Percentiles rank a stretch among this genome's conserved stretches.
Evolutionary conservation across 1,140 invertebrate species (phyloP).

Genomic region (Melanaphis sacchari): DNA sequence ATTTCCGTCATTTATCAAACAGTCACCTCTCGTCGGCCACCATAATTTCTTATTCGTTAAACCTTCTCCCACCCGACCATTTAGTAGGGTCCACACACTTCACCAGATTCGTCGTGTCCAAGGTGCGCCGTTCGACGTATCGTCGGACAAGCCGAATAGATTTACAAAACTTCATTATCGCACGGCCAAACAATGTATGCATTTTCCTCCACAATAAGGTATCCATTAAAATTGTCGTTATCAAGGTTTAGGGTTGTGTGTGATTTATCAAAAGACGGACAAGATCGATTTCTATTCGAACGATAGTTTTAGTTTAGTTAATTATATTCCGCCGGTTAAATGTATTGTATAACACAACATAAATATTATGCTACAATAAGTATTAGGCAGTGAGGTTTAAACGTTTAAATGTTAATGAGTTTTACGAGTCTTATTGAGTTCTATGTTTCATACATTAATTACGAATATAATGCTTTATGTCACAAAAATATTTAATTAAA

Average conservation of each 20-base stretch:
- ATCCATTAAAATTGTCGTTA: conserved; percentile 40
- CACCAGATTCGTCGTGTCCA: not conserved
- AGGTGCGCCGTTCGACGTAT: not conserved
- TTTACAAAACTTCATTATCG: conserved; percentile 49
- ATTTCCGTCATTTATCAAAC: conserved; percentile 46
- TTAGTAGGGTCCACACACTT: not conserved
- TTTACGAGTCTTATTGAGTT: not conserved
- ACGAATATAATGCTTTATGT: not conserved
- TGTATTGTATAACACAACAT: not conserved
- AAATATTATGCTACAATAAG: not conserved
- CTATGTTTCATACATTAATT: not conserved
- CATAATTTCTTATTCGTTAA: conserved; percentile 55
- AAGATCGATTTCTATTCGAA: not conserved
- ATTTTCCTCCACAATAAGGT: not conserved
- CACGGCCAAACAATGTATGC: not conserved
- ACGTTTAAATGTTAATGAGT: not conserved
- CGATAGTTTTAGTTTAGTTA: not conserved
- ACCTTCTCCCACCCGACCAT: not conserved
- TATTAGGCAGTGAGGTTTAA: not conserved
- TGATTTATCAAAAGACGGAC: not conserved
- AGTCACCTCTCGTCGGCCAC: conserved; percentile 45
- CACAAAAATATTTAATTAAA: not conserved
- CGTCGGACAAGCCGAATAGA: conserved; percentile 1
- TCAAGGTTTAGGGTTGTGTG: not conserved
- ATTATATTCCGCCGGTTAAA: not conserved